A percentile compares a stretch with the other conserved stretches of the same genome.
These are phyloP conservation scores for Nannospalax galili DNA, from an alignment of 2,113 vertebrate genomes.

Conservation along the genomic window DNA sequence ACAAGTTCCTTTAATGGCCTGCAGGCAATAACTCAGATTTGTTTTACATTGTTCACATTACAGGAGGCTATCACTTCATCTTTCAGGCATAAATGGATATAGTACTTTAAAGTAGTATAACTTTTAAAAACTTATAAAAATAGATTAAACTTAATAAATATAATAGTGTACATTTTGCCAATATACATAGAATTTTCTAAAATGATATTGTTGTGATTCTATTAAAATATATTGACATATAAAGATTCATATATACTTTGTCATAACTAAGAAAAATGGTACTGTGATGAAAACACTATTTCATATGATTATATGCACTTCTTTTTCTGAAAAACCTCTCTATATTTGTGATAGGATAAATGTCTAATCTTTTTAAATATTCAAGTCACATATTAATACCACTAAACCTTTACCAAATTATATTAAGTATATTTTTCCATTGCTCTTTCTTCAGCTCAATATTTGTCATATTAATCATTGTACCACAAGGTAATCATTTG, in stretches of 20 bases:
- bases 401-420: background rate
- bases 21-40: background rate
- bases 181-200: constrained; percentile 23
- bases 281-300: constrained; percentile 6
- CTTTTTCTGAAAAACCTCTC: background rate
- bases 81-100: background rate
- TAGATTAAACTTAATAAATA: background rate
- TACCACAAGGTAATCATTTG: background rate
- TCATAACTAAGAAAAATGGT: background rate
- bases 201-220: background rate
- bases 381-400: background rate
- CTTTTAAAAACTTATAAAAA: background rate
- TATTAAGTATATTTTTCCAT: background rate
- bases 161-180: too few relatives aligned
- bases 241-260: background rate
- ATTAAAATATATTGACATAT: background rate
- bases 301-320: background rate
- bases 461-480: background rate
- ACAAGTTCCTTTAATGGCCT: background rate
- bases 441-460: background rate
- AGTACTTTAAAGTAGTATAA: background rate
- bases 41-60: background rate
- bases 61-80: background rate
- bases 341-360: background rate
- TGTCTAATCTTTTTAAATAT: background rate